Conservation (phyloP, 2,888 invertebrate genomes). For the Metellina segmentata region DNA sequence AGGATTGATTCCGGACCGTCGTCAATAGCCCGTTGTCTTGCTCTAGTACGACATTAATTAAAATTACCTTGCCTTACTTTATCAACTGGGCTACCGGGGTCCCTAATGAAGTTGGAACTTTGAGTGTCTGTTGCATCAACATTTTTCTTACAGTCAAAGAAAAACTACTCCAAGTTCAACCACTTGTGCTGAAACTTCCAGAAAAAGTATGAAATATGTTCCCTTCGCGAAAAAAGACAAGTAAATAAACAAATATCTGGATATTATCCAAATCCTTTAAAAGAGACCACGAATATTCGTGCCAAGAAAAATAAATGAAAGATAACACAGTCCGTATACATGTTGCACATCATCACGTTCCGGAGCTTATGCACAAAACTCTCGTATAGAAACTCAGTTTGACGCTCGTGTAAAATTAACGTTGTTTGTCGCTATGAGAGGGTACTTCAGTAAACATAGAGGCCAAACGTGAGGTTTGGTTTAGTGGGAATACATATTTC, state of each 20-base stretch:
- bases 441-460: no score
- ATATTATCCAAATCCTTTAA: constrained; percentile 21
- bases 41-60: no score
- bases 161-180: neutral
- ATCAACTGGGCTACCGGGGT: no score
- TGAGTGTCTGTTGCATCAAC: no score
- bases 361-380: neutral
- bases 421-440: no score
- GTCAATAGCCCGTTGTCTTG: no score
- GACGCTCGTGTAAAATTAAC: neutral
- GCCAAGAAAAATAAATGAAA: constrained; percentile 28
- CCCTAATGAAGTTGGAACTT: no score
- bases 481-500: no score
- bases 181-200: constrained; percentile 7
- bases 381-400: neutral
- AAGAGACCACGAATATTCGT: neutral
- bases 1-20: no score
- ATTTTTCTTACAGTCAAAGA: neutral
- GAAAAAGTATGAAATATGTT: neutral
- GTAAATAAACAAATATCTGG: constrained; percentile 22
- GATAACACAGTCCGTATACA: neutral
- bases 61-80: no score
- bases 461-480: no score
- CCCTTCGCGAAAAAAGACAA: neutral
- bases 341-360: constrained; percentile 24